Evolutionary conservation across 2,888 invertebrate genomes (phyloP).

Genomic region (Melanotus villosus): DNA sequence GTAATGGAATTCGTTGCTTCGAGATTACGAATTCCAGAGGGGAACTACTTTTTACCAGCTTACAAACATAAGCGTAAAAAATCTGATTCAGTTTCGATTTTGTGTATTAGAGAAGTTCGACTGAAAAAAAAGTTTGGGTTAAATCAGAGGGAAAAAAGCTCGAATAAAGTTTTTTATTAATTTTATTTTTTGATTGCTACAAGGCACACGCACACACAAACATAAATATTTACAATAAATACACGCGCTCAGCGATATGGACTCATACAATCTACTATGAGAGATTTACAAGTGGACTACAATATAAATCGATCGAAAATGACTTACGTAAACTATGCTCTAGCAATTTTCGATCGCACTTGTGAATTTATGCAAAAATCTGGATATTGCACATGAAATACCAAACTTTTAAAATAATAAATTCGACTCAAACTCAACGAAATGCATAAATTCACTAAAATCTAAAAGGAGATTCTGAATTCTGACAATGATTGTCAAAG

Average conservation of each 20-base stretch:
- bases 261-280: slow-evolving; percentile 43
- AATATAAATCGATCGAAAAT: slow-evolving; percentile 36
- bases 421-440: neutral
- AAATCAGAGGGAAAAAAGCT: slow-evolving; percentile 17
- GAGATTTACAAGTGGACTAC: slow-evolving; percentile 43
- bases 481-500: slow-evolving; percentile 64
- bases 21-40: slow-evolving; percentile 64
- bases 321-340: neutral
- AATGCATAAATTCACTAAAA: slow-evolving; percentile 46
- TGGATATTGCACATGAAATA: slow-evolving; percentile 35
- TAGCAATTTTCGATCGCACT: slow-evolving; percentile 32
- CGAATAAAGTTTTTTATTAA: slow-evolving; percentile 50
- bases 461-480: slow-evolving; percentile 25
- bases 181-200: slow-evolving; percentile 76
- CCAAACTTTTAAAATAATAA: neutral
- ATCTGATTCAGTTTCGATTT: slow-evolving; percentile 27
- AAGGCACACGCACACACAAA: slow-evolving; percentile 78
- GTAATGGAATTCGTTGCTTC: slow-evolving; percentile 63
- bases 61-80: slow-evolving; percentile 38
- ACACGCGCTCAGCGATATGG: slow-evolving; percentile 58
- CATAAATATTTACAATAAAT: slow-evolving; percentile 69
- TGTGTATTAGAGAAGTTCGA: neutral
- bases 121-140: too few relatives aligned
- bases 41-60: slow-evolving; percentile 40
- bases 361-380: slow-evolving; percentile 44